A percentile compares a stretch with the other conserved stretches of the same genome.
Evolutionary conservation across 2,888 invertebrate genomes (phyloP).

Genomic region (Dromius quadrimaculatus): DNA sequence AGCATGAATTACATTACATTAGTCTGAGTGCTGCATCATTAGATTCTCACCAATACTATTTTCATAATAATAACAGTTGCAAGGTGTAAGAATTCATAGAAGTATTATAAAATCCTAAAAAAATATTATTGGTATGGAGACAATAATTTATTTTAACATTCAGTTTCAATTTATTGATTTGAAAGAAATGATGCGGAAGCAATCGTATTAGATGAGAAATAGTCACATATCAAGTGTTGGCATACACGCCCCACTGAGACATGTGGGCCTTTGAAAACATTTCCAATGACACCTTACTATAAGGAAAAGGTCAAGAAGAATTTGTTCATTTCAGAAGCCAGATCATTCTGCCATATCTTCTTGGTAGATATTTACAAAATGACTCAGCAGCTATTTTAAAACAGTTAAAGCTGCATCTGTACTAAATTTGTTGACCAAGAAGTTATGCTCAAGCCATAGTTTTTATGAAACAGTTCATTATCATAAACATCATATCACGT

Average conservation of each 20-base stretch:
- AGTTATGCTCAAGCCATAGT: conserved; percentile 61
- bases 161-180: too few species aligned
- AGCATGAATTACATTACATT: conserved; percentile 52
- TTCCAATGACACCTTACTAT: conserved; percentile 69
- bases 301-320: conserved; percentile 65
- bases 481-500: conserved; percentile 67
- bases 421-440: conserved; percentile 63
- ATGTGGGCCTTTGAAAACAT: conserved; percentile 60
- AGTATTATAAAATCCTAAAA: background rate
- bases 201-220: conserved; percentile 40
- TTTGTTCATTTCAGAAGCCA: conserved; percentile 55
- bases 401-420: too few species aligned
- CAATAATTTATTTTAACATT: too few species aligned
- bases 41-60: conserved; percentile 28
- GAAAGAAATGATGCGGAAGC: conserved; percentile 45
- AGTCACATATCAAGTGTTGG: conserved; percentile 55
- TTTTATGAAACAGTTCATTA: conserved; percentile 65
- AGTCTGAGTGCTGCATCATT: conserved; percentile 40
- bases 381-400: too few species aligned
- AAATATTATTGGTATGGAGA: too few species aligned
- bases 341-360: conserved; percentile 53
- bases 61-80: too few species aligned
- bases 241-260: conserved; percentile 53
- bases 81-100: background rate
- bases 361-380: conserved; percentile 28